phyloP scores from a whole-genome alignment of 2,113 vertebrate genomes.

The Siniperca chuatsi region DNA sequence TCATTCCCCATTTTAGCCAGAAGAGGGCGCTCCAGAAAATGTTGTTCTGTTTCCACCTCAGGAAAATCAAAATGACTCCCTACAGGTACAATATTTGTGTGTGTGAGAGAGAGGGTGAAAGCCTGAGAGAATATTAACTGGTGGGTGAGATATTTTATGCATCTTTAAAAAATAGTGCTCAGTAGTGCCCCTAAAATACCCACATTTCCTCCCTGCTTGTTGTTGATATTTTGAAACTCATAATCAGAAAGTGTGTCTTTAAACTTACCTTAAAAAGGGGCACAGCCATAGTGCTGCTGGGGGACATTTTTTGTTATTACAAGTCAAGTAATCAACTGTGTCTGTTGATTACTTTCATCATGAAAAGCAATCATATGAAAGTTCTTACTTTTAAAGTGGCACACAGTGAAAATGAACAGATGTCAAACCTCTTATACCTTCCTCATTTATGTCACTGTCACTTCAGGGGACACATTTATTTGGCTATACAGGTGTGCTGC shows the following conservation, averaged over 20 bases:
- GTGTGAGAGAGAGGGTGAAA: not conserved
- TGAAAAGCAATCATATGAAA: not conserved
- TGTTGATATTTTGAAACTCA: not conserved
- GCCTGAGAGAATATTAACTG: not conserved
- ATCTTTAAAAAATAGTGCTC: not conserved
- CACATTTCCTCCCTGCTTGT: not conserved
- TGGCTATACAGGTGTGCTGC: not conserved
- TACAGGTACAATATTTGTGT: conserved; percentile 61
- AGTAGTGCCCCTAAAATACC: not conserved
- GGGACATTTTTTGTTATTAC: not conserved
- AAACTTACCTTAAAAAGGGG: not conserved
- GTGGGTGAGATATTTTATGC: not conserved
- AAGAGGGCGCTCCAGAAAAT: conserved; percentile 81
- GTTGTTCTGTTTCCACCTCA: conserved; percentile 81
- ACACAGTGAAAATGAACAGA: not conserved
- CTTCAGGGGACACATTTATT: not conserved
- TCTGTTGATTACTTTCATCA: not conserved
- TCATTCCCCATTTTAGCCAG: conserved; percentile 78
- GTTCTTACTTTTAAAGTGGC: not conserved
- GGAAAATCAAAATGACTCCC: conserved; percentile 65
- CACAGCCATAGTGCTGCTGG: not conserved
- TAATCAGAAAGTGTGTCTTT: not conserved
- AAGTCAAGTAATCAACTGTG: too few species aligned
- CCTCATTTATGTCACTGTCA: not conserved
- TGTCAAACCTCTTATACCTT: not conserved